Percentiles rank a stretch among this genome's conserved stretches.
phyloP scores from a whole-genome alignment of 2,888 invertebrate genomes.

The Pandemis cinnamomeana region DNA sequence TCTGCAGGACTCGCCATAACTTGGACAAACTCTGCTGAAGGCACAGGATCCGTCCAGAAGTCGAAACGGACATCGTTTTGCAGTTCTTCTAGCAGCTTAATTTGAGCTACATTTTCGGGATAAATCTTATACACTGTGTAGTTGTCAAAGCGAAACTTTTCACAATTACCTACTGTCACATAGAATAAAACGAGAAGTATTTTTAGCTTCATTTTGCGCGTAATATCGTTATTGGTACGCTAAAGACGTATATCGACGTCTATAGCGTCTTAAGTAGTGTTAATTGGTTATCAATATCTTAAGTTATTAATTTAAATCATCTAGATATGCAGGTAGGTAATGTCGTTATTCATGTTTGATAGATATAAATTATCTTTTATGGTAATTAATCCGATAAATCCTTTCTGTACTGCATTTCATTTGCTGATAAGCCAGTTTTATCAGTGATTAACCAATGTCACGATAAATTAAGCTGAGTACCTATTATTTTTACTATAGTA shows the following conservation, averaged over 20 bases:
- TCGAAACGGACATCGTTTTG: constrained; percentile 72
- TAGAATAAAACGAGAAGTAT: neutral
- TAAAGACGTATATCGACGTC: constrained; percentile 13
- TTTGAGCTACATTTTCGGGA: constrained; percentile 77
- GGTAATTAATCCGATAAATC: constrained; percentile 3
- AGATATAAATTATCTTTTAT: neutral
- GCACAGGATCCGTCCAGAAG: constrained; percentile 74
- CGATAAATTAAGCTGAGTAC: neutral
- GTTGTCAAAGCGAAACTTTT: constrained; percentile 68
- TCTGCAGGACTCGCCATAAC: constrained; percentile 73
- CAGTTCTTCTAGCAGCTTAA: constrained; percentile 77
- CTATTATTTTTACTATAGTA: neutral
- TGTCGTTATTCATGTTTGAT: neutral
- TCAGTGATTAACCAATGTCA: neutral
- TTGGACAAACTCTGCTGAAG: constrained; percentile 63
- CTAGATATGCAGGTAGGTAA: neutral
- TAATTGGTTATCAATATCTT: neutral
- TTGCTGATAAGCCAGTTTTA: neutral
- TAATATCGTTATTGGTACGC: neutral
- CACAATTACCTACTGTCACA: constrained; percentile 45
- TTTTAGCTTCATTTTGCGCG: constrained; percentile 12
- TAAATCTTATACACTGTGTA: constrained; percentile 82
- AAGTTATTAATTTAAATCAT: neutral
- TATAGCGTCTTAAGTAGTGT: constrained; percentile 2
- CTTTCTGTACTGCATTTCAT: neutral